phyloP scores from a whole-genome alignment of 2,888 invertebrate genomes.

The Eupithecia dodoneata region DNA sequence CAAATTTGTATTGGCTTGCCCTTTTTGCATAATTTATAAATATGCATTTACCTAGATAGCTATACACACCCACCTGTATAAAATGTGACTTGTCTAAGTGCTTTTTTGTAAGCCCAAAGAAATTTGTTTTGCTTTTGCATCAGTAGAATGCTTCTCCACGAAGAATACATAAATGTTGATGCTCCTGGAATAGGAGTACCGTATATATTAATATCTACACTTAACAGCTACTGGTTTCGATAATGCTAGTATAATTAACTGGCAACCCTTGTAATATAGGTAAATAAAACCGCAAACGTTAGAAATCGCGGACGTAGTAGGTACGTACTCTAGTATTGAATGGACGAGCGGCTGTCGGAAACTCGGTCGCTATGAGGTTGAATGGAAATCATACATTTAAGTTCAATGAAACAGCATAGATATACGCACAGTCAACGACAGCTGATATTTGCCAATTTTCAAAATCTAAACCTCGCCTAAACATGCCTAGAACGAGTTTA shows the following conservation, averaged over 20 bases:
- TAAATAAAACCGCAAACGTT: slow-evolving; percentile 57
- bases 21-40: background rate
- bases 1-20: background rate
- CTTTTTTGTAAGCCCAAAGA: no score
- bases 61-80: no score
- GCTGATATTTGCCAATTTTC: background rate
- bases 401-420: slow-evolving; percentile 22
- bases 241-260: slow-evolving; percentile 8
- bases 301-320: slow-evolving; percentile 56
- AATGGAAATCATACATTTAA: slow-evolving; percentile 42
- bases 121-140: background rate
- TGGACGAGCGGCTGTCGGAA: slow-evolving; percentile 40
- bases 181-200: background rate
- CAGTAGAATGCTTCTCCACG: background rate
- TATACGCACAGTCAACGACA: background rate
- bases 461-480: background rate
- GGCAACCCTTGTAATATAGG: slow-evolving; percentile 45
- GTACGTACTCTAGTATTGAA: slow-evolving; percentile 44
- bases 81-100: no score
- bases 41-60: no score
- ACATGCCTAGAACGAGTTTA: background rate
- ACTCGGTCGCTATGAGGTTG: slow-evolving; percentile 44
- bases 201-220: background rate
- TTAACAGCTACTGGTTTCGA: background rate
- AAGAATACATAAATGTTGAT: background rate